Evolutionary conservation across 2,797 vertebrate species (phyloP), one percentile per base, ranked within the genome.

Genomic region (Pterois miles): DNA sequence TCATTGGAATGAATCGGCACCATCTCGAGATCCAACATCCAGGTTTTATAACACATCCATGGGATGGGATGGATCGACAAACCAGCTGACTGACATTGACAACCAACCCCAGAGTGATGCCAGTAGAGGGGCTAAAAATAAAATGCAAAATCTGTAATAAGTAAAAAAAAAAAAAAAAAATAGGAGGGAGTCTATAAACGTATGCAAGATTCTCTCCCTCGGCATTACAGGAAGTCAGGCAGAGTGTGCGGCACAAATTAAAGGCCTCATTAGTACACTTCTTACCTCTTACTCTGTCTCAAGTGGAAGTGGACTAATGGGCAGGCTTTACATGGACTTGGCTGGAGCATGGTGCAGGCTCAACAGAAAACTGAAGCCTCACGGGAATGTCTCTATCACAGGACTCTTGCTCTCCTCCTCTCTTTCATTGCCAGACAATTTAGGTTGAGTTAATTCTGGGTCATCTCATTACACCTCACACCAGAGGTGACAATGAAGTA

Each of bases 361-460:
- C 74, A 58, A 83, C 81, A 82, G 88, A 84, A 88, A 84, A 77
- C 68, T 66, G 65, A 83, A 71, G 78, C 84, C 82, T 65, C 43
- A n/a, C 3, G 73, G 52, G 86, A 82, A 50, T 71, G 54, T 34
- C 38, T 48, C 75, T 48, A 85, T 63, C 80, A 74, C 85, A 83
- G 73, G 83, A 82, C 82, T 83, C 81, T 67, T 33, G 18, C 77
- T 50, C 29, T 60, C 68, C 72, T 64, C 48, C 77, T 65, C 74
- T 82, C 82, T 86, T 89, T 79, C 70, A 80, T 66, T 71, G 83
- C 80, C 82, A 89, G 74, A 90, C 89, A 92, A 92, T 93, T 90
- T 90, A 80, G 89, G 91, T 84, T 85, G 56, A 88, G 91, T 92
- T 93, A 82, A 92, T 93, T 95, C 86, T 89, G 90, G 92, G 91